Percentiles rank a stretch among this genome's conserved stretches.
Evolutionary conservation across 2,888 invertebrate species (phyloP).

Genomic region (Micoletzkya japonica): DNA sequence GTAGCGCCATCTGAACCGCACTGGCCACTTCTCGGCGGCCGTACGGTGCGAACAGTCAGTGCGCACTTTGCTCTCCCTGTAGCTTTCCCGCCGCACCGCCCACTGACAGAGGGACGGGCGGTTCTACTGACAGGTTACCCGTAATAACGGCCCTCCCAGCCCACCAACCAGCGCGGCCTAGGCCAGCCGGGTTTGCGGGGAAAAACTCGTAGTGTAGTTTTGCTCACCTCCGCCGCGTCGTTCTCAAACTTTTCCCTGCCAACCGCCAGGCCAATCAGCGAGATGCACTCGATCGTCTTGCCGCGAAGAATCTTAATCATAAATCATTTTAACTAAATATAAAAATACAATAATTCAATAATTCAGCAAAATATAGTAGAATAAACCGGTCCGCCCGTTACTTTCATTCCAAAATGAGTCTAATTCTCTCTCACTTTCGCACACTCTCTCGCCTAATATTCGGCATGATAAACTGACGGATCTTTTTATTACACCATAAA

Average conservation of each 20-base stretch:
- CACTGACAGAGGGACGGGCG: not conserved
- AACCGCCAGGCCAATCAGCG: slow-evolving; percentile 82
- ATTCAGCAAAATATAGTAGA: too few relatives aligned
- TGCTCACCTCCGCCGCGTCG: slow-evolving; percentile 83
- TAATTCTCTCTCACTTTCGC: too few relatives aligned
- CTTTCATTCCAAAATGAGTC: too few relatives aligned
- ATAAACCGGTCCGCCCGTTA: too few relatives aligned
- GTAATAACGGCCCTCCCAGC: too few relatives aligned
- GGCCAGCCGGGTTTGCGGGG: too few relatives aligned
- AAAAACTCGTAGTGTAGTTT: slow-evolving; percentile 72
- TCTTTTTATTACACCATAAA: not conserved
- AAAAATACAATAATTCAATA: not conserved
- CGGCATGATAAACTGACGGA: too few relatives aligned
- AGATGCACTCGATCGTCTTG: slow-evolving; percentile 98
- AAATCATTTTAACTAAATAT: not conserved
- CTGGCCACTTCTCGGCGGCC: too few relatives aligned
- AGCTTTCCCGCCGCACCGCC: not conserved
- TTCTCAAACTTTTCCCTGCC: slow-evolving; percentile 75
- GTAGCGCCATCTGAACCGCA: too few relatives aligned
- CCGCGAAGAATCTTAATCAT: slow-evolving; percentile 85
- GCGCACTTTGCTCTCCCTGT: not conserved
- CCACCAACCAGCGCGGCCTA: slow-evolving; percentile 87
- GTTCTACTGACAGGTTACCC: not conserved
- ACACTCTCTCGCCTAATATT: too few relatives aligned
- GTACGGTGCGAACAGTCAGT: not conserved